Percentiles rank a stretch among this genome's conserved stretches.
Evolutionary conservation across 2,888 invertebrate species (phyloP).

Genomic region (Spisula subtruncata): DNA sequence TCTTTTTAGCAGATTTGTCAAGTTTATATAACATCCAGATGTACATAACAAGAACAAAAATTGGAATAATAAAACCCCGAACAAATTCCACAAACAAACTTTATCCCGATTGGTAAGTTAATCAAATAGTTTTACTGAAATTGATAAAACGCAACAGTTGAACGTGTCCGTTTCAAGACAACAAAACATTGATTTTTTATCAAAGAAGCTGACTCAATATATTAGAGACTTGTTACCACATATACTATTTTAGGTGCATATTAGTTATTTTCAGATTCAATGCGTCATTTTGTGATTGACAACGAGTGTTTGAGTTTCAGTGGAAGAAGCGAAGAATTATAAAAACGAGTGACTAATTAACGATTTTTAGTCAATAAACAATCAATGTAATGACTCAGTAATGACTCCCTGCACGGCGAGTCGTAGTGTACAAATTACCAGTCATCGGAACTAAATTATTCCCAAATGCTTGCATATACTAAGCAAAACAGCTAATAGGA

Average conservation of each 20-base stretch:
- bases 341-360: neutral
- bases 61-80: too few relatives aligned
- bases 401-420: too few relatives aligned
- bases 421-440: neutral
- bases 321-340: neutral
- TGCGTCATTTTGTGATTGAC: neutral
- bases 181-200: neutral
- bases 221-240: too few relatives aligned
- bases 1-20: too few relatives aligned
- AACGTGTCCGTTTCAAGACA: neutral
- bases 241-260: neutral
- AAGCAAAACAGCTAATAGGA: too few relatives aligned
- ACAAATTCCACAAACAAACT: too few relatives aligned
- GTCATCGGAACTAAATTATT: neutral
- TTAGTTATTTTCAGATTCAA: neutral
- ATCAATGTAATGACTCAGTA: conserved; percentile 2
- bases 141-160: too few relatives aligned
- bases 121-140: too few relatives aligned
- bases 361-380: neutral
- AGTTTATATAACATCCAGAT: too few relatives aligned
- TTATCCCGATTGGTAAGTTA: too few relatives aligned
- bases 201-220: neutral
- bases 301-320: neutral
- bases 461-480: neutral
- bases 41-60: too few relatives aligned